Evolutionary conservation across 2,113 vertebrate species (phyloP).

Genomic region (Trogon melanurus): DNA sequence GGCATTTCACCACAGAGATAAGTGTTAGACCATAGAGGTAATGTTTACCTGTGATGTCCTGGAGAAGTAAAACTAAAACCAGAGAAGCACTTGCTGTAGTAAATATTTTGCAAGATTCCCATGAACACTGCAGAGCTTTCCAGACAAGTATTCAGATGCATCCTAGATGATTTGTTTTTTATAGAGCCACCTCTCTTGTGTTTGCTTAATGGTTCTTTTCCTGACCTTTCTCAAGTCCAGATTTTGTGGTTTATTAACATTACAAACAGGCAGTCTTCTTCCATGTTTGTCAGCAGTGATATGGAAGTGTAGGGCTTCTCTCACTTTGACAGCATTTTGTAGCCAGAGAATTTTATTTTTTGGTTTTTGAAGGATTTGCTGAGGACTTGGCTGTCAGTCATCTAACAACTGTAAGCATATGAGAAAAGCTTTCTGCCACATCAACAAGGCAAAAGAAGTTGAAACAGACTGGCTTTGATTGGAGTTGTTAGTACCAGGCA

Average conservation of each 20-base stretch:
- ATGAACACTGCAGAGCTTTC: background rate
- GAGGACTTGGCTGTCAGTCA: background rate
- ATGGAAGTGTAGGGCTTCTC: background rate
- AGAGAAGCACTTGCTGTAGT: background rate
- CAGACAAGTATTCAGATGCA: background rate
- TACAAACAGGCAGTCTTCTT: background rate
- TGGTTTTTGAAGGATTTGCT: background rate
- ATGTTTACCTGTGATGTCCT: background rate
- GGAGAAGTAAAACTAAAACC: background rate
- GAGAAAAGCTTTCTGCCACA: background rate
- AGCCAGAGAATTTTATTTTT: background rate
- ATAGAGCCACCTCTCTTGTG: background rate
- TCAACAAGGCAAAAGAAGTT: slow-evolving; percentile 24
- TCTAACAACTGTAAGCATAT: background rate
- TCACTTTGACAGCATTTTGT: background rate
- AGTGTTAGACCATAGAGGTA: background rate
- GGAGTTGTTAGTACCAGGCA: slow-evolving; percentile 14
- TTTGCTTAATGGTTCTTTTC: background rate
- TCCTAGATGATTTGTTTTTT: background rate
- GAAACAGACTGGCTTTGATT: slow-evolving; percentile 30
- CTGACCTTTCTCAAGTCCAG: background rate
- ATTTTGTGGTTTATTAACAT: background rate
- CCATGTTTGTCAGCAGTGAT: background rate
- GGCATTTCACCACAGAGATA: background rate
- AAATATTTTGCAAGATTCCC: background rate